A percentile compares a stretch with the other conserved stretches of the same genome.
Evolutionary conservation across 2,888 invertebrate species (phyloP).

Genomic region (Rhamphomyia laevipes): DNA sequence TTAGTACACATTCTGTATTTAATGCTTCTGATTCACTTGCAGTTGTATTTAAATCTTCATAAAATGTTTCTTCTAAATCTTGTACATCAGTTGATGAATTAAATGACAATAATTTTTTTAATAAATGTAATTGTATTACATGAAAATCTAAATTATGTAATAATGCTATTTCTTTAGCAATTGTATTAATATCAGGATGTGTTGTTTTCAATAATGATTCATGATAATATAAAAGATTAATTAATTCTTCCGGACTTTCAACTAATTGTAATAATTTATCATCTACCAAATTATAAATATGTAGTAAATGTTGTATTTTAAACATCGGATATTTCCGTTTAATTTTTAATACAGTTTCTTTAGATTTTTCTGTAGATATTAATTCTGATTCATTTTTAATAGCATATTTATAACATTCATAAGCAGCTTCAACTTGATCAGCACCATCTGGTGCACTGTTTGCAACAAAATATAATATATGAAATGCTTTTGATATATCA

Average conservation of each 20-base stretch:
- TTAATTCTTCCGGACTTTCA: conserved; percentile 31
- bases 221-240: conserved; percentile 30
- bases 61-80: conserved; percentile 33
- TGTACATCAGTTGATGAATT: conserved; percentile 19
- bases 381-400: conserved; percentile 22
- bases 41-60: conserved; percentile 27
- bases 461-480: conserved; percentile 34
- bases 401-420: conserved; percentile 34
- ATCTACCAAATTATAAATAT: conserved; percentile 31
- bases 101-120: conserved; percentile 34
- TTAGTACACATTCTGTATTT: conserved; percentile 29
- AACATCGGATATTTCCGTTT: conserved; percentile 35
- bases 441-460: conserved; percentile 35
- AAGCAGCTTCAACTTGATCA: conserved; percentile 36
- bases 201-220: conserved; percentile 28
- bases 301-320: conserved; percentile 34
- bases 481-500: conserved; percentile 27
- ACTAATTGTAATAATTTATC: conserved; percentile 31
- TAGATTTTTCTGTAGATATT: conserved; percentile 21
- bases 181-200: conserved; percentile 32
- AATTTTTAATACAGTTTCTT: conserved; percentile 31
- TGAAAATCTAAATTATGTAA: conserved; percentile 28
- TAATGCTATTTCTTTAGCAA: conserved; percentile 30
- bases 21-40: conserved; percentile 17
- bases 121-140: conserved; percentile 28